Evolutionary conservation across 2,797 vertebrate genomes (phyloP), one percentile per base, ranked within the genome.

Genomic region (Peromyscus melanophrys): DNA sequence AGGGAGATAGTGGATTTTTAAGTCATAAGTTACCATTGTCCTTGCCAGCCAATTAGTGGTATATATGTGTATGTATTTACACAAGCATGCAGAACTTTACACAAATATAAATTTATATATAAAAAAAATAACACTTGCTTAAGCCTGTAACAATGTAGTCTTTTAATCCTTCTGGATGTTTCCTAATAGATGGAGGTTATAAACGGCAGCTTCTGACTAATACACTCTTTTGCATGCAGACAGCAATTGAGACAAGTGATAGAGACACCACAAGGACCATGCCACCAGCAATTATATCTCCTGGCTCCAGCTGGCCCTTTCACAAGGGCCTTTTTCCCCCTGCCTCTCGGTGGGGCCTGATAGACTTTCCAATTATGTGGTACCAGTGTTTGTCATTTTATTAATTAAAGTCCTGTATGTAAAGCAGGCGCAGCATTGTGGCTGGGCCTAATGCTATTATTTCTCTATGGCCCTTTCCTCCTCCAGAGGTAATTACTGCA

Each of bases 391-490:
- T 97, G 81, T 16, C 0, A 27, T 97, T 98, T 98, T 93, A 98
- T 98, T 98, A 98, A 98, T 98, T 98, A 98, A 98, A 98, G 96
- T 97, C 96, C 80, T 80, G 92, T 81, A 87, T 73, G 88, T 83
- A 98, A 97, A 83, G 0, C 49, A 89, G 96, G 97, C 95, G 37
- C 67, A 75, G 92, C 81, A 94, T 93, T 96, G 97, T 94, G 97
- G 83, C 96, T 89, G 83, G 10, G 16, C 92, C 96, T 97, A 96
- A 97, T 88, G 43, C 92, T 97, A 96, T 83, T 96, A 85, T 97
- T 98, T 94, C 7, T 95, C 96, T 97, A 76, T 82, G 87, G 95
- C 96, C 75, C 92, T 97, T 97, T 97, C 92, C 95, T 88, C 82
- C 88, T 17, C 71, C 90, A 5, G 84, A 80, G 94, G 98, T 97